phyloP scores from a whole-genome alignment of 2,888 invertebrate genomes.

The Polymixis lichenea region DNA sequence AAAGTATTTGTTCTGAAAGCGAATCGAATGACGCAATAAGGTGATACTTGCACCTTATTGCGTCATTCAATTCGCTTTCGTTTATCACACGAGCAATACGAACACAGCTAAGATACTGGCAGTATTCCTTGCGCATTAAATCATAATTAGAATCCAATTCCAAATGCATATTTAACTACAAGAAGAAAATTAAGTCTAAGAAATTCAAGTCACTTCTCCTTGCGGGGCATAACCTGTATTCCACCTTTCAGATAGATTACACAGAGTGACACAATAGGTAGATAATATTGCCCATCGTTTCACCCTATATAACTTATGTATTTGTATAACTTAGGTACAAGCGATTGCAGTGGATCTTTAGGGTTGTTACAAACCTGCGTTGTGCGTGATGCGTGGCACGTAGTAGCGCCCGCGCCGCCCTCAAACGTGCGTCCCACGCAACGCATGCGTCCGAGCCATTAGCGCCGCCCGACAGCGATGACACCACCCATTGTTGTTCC shows the following conservation, averaged over 20 bases:
- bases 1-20: conserved; percentile 7
- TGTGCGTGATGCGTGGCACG: conserved; percentile 84
- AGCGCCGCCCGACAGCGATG: conserved; percentile 73
- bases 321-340: background rate
- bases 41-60: too few relatives aligned
- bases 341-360: background rate
- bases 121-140: background rate
- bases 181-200: background rate
- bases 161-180: background rate
- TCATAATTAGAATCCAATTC: background rate
- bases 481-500: conserved; percentile 86
- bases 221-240: background rate
- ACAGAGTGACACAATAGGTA: background rate
- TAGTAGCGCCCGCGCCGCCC: conserved; percentile 76
- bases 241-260: background rate
- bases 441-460: conserved; percentile 72
- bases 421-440: conserved; percentile 81
- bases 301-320: background rate
- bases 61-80: too few relatives aligned
- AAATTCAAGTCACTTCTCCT: too few relatives aligned
- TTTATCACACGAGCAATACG: background rate
- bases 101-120: background rate
- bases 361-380: conserved; percentile 76
- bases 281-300: background rate
- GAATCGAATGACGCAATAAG: conserved; percentile 2